Evolutionary conservation across 1,140 invertebrate genomes (phyloP).

Genomic region (Bombyx mandarina): DNA sequence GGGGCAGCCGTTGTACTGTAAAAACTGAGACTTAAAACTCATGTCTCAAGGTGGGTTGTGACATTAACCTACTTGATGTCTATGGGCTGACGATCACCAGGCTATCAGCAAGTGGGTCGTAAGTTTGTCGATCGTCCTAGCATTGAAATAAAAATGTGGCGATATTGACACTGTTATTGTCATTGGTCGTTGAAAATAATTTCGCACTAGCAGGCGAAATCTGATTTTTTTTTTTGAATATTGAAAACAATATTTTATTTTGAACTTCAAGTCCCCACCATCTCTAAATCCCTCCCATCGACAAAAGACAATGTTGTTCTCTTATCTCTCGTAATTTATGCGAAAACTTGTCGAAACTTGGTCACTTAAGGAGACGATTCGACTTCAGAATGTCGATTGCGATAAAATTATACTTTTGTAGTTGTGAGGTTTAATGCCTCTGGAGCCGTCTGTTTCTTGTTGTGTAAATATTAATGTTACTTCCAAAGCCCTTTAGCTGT

Average conservation of each 20-base stretch:
- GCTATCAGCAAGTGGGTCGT: too few relatives aligned
- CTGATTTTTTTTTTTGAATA: background rate
- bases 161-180: background rate
- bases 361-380: constrained; percentile 33
- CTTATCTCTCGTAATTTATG: constrained; percentile 41
- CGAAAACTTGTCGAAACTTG: constrained; percentile 32
- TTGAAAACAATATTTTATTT: background rate
- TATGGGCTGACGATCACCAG: too few relatives aligned
- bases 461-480: too few relatives aligned
- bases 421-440: constrained; percentile 5
- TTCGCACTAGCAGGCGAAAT: background rate
- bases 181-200: background rate
- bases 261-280: background rate
- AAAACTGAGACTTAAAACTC: too few relatives aligned
- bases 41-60: too few relatives aligned
- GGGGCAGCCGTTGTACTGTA: too few relatives aligned
- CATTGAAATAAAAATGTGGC: background rate
- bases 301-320: constrained; percentile 35
- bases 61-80: too few relatives aligned
- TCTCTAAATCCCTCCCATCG: background rate
- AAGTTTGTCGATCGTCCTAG: background rate
- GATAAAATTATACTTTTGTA: constrained; percentile 25
- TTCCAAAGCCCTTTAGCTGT: too few relatives aligned
- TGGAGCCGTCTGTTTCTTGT: constrained; percentile 2
- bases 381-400: constrained; percentile 25